Base-by-base conservation (phyloP, 2,888 invertebrate genomes). In the Cistogaster globosa region DNA sequence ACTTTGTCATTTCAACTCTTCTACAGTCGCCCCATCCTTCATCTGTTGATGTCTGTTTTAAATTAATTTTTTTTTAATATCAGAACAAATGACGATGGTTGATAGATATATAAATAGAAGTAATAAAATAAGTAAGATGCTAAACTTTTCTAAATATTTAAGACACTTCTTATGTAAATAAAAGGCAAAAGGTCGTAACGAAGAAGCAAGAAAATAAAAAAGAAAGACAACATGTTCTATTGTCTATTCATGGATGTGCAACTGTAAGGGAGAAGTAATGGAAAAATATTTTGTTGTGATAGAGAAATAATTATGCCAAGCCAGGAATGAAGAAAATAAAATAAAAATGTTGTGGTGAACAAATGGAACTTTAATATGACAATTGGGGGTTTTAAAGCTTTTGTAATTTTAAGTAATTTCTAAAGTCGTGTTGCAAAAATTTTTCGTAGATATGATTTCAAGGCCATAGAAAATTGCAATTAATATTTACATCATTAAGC, bases 61-160 rank as follows among this genome's bases (percentile, higher is more conserved):
- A 60, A 60, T 53, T 32, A 78, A 69, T 32, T 78, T 12, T 53
- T 53, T 42, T 55, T 32, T 11, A 55, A 68, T 26, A 51, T 26
- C 14, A 22, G 0, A 20, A 71, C 38, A 48, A 62, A 32, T 71
- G 36, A 45, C 45, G 0, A 14, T 74, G 57, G 36, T 58, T 69
- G 38, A 32, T 8, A 32, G 32, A 51, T 63, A 62, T 62, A 75
- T 75, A n/a, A n/a, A 79, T 65, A 20, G 71, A 63, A 57, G 48
- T 57, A 53, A 77, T 77, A 18, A 48, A 65, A 77, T 36, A 55
- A 48, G 16, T 51, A 18, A 72, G 67, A 72, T 68, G 68, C 62
- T 62, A 51, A 79, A 75, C 36, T 75, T 71, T 60, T 65, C 42
- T 42, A 53, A 53, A 63, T 51, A 75, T 83, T 78, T 58, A 74